Base-by-base conservation (phyloP, 2,113 vertebrate species). In the Triplophysa siluroides region DNA sequence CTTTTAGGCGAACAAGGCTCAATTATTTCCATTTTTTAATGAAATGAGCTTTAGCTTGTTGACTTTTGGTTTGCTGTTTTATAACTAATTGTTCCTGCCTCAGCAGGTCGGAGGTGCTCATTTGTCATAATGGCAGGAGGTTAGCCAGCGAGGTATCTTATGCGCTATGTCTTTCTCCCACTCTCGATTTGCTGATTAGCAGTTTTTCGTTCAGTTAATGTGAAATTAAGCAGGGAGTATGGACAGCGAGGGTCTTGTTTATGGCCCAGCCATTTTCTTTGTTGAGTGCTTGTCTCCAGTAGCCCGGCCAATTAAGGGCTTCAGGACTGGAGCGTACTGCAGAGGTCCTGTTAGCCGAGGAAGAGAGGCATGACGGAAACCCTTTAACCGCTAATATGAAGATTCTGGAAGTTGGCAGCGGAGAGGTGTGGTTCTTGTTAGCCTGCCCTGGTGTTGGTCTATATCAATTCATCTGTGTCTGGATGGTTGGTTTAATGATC, bases 271-370 rank as follows among this genome's bases (percentile, higher is more conserved):
- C 47, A 50, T 29, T 64, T 47, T 70, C 54, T 75, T 76, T 78
- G 64, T 78, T 65, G 68, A 78, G 63, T 81, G 79, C 74, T 74
- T 33, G 76, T 84, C 29, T 81, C 68, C 29, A 45, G 58, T 38
- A 78, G 47, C 23, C 38, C 9, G 8, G 50, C 58, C 79, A 78
- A 84, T 84, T 81, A 78, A 78, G 67, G 10, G 50, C 67, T 58
- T 21, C 33, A 66, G 18, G 33, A 41, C 56, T 21, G 69, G 29
- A n/a, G 63, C 11, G 1, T 13, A 41, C 76, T 84, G 23, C 45
- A 81, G 24, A 18, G 19, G 45, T 60, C 45, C 63, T 23, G 60
- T 78, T 81, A 81, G 58, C 74, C 54, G 63, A 81, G 75, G 19
- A 47, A 78, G 63, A 63, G 69, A 38, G 45, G 26, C 13, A 43